Evolutionary conservation across 2,888 invertebrate species (phyloP), one percentile per base, ranked within the genome.

Genomic region (Agrypnus murinus): DNA sequence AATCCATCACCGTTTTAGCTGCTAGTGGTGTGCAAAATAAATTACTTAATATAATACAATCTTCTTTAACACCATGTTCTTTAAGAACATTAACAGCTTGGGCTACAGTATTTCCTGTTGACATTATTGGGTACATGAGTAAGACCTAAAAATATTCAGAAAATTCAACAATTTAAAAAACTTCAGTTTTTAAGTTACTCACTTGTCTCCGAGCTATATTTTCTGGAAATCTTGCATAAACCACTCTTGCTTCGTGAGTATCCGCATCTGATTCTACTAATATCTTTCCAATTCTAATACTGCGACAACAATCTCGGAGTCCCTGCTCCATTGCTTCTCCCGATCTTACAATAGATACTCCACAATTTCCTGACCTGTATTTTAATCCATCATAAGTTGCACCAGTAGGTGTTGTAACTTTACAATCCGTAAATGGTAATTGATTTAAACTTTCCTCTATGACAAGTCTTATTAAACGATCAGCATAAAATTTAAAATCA

Each of bases 121-220:
- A 97, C 96, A 99, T 97, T 67, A 99, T 99, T 8, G 99, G 99
- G 86, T 99, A 99, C 96, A 99, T 97, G 2, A 99, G 89, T 48
- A 99, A 88, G 43, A 99, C 97, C 84, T 85, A 62, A 25, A 25
- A 25, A n/a, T n/a, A n/a, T n/a, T n/a, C n/a, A n/a, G n/a, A n/a
- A n/a, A n/a, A n/a, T n/a, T 25, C 25, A 25, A 25, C 3, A 25
- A 46, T 15, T 15, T 15, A 10, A 7, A 5, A 48, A 17, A 17
- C n/a, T 46, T 17, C 12, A 46, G 3, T 46, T 17, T 12, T 1
- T 25, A 19, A 2, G 17, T 38, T 6, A 53, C 25, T 48, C 78
- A 85, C 85, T 81, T 92, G 92, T 78, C 99, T 88, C 62, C 92
- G 89, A 0, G 94, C 90, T 74, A 99, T 97, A 84, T 99, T 99